Percentiles rank a stretch among this genome's conserved stretches.
phyloP scores from a whole-genome alignment of 2,797 vertebrate species.

The Phataginus tetradactyla region DNA sequence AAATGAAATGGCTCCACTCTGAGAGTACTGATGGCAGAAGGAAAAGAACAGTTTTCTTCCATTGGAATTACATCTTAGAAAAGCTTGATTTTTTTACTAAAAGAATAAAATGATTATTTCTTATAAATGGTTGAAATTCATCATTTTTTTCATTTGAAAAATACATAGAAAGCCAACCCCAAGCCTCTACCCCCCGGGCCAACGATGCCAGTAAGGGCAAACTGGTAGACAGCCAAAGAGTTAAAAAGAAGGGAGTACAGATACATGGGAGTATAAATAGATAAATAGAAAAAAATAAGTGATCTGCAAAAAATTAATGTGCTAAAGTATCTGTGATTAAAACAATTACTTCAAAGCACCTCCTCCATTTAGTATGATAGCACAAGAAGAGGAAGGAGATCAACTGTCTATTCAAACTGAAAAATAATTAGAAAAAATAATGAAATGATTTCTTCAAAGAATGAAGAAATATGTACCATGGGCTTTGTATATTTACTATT shows the following conservation, averaged over 20 bases:
- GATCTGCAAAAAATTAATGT: background rate
- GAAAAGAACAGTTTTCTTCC: background rate
- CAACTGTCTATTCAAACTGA: background rate
- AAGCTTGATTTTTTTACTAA: background rate
- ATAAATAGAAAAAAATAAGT: background rate
- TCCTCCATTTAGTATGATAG: background rate
- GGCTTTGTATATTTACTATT: slow-evolving; percentile 32
- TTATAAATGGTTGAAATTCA: background rate
- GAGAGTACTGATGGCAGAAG: background rate
- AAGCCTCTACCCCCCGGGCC: background rate
- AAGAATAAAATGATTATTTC: background rate
- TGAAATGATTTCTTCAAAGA: slow-evolving; percentile 24
- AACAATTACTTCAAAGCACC: background rate
- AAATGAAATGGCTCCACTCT: background rate
- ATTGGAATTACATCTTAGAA: background rate
- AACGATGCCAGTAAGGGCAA: background rate
- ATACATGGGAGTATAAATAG: background rate
- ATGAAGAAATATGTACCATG: background rate
- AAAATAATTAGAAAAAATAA: slow-evolving; percentile 53
- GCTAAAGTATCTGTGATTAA: background rate
- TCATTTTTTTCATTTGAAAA: background rate
- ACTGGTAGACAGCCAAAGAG: background rate
- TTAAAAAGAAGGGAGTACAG: background rate
- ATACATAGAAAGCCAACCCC: background rate
- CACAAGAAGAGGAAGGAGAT: background rate